Percentiles rank a stretch among this genome's conserved stretches.
Conservation (phyloP, 2,113 vertebrate species). For the Sinocyclocheilus rhinocerous region DNA sequence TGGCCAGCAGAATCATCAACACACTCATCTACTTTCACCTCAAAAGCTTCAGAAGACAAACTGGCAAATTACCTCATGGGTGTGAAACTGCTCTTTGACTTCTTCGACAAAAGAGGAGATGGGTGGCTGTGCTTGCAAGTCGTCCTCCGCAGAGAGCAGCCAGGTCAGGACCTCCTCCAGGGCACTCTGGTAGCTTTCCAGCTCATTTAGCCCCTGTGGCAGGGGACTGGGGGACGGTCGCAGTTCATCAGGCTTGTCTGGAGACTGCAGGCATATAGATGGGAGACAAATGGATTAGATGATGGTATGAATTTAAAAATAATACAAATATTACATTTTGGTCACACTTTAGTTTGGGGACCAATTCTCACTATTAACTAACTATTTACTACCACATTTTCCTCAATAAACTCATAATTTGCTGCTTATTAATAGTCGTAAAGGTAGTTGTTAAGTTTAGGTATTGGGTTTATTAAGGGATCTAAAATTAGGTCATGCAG, state of each 20-base stretch:
- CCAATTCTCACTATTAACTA: no score
- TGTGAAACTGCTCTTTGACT: constrained; percentile 98
- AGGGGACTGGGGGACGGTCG: constrained; percentile 79
- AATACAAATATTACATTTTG: background rate
- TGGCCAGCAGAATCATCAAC: background rate
- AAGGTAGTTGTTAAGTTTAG: no score
- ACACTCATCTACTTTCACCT: background rate
- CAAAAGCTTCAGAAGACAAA: constrained; percentile 1
- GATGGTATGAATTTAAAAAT: background rate
- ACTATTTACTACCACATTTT: no score
- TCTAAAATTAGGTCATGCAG: no score
- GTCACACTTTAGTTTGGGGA: no score
- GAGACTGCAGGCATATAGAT: constrained; percentile 67
- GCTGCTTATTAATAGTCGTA: no score
- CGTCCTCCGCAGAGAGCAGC: constrained; percentile 94
- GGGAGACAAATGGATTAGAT: background rate
- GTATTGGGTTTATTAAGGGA: no score
- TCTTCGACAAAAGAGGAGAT: constrained; percentile 91
- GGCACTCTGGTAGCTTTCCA: constrained; percentile 92
- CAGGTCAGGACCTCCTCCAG: constrained; percentile 95
- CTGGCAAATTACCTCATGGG: constrained; percentile 85
- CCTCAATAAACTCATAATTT: no score
- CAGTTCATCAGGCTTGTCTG: constrained; percentile 78
- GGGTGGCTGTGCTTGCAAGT: constrained; percentile 86
- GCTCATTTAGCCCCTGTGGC: constrained; percentile 76